Percentiles rank a stretch among this genome's conserved stretches.
Conservation (phyloP, 2,888 invertebrate genomes). For the Ophion obscuratus region DNA sequence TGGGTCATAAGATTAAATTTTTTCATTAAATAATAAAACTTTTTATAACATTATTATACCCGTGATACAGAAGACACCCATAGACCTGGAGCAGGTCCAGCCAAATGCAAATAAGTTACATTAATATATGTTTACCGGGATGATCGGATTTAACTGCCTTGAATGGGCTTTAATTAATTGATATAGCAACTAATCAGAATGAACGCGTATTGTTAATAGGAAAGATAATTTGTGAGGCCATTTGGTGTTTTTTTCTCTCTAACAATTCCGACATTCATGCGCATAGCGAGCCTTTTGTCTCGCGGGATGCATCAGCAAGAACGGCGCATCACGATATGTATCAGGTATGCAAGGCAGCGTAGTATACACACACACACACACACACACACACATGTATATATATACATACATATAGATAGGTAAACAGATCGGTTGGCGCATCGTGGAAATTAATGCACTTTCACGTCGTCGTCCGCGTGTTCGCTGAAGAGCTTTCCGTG, state of each 20-base stretch:
- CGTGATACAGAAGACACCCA: neutral
- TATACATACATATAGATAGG: neutral
- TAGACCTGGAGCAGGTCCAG: neutral
- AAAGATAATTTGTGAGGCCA: conserved; percentile 10
- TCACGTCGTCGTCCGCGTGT: conserved; percentile 68
- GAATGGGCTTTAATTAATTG: neutral
- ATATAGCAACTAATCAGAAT: neutral
- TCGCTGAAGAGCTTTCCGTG: conserved; percentile 67
- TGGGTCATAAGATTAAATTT: too few species aligned
- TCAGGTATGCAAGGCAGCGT: conserved; percentile 52
- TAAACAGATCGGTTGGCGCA: conserved; percentile 40
- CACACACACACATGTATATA: neutral
- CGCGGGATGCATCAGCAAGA: conserved; percentile 58
- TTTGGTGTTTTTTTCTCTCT: neutral
- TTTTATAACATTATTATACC: neutral
- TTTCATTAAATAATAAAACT: neutral
- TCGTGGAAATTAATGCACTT: conserved; percentile 74
- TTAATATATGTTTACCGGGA: neutral
- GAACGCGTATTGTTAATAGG: conserved; percentile 2
- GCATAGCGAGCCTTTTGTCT: conserved; percentile 57
- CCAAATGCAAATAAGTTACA: neutral
- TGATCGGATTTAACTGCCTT: neutral
- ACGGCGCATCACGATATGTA: conserved; percentile 28
- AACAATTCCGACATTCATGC: conserved; percentile 47
- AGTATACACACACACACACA: conserved; percentile 22